A percentile compares a stretch with the other conserved stretches of the same genome.
Conservation (phyloP, 1,140 invertebrate genomes). For the Artemia franciscana region DNA sequence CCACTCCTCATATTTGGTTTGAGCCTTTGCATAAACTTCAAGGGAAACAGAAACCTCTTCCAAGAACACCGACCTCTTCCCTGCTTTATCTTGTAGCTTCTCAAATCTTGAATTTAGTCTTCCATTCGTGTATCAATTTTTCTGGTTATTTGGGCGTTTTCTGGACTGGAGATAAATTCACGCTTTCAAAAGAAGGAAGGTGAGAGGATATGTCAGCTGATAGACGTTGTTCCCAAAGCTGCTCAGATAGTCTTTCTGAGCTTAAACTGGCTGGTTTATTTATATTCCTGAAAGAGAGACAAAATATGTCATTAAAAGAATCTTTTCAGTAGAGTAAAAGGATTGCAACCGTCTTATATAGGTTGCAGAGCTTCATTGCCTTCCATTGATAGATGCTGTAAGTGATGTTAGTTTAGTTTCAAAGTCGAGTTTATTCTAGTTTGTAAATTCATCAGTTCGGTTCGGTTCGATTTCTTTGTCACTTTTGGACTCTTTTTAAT, state of each 20-base stretch:
- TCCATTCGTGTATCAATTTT: conserved; percentile 65
- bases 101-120: conserved; percentile 57
- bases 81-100: conserved; percentile 50
- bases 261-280: conserved; percentile 60
- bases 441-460: too few relatives aligned
- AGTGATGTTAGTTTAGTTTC: too few relatives aligned
- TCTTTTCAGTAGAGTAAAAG: too few relatives aligned
- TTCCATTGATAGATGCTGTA: too few relatives aligned
- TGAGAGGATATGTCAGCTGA: conserved; percentile 63
- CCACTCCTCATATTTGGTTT: conserved; percentile 40
- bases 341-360: too few relatives aligned
- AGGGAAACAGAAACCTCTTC: conserved; percentile 51
- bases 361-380: too few relatives aligned
- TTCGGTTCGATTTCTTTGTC: too few relatives aligned
- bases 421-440: too few relatives aligned
- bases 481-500: too few relatives aligned
- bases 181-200: conserved; percentile 53
- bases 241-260: conserved; percentile 68
- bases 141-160: conserved; percentile 62
- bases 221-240: conserved; percentile 55
- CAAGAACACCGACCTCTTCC: conserved; percentile 51
- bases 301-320: too few relatives aligned
- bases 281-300: too few relatives aligned
- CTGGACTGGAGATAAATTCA: conserved; percentile 51
- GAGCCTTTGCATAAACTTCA: conserved; percentile 40